Evolutionary conservation across 2,113 vertebrate genomes (phyloP), one percentile per base, ranked within the genome.

Genomic region (Pyxicephalus adspersus): DNA sequence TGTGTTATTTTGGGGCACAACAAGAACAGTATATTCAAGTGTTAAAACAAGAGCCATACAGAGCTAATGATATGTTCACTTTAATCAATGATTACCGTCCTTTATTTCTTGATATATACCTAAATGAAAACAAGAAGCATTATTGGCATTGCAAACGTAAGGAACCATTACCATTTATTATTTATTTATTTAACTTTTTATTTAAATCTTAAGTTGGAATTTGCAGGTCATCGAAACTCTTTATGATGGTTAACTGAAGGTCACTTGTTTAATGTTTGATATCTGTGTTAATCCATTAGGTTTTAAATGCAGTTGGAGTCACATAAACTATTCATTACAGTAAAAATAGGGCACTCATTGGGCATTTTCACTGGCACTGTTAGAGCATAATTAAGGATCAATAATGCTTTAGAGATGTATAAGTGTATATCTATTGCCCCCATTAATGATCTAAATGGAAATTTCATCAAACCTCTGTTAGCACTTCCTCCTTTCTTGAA

Each of bases 311-410:
- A 23, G 13, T 75, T 15, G 11, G 28, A 34, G 25, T 45, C 22
- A 26, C 60, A 64, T 76, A 76, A 76, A 76, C 23, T 63, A 76
- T 76, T 63, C 58, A 76, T 63, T 28, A 76, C 58, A 38, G 74
- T 58, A 64, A 58, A 34, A 63, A 6, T 25, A 61, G 60, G 74
- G 74, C 74, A 76, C 23, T 50, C 50, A 54, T 17, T 16, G 71
- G 71, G 71, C 54, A 34, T 29, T 55, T 73, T 57, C 52, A 34
- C 11, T 74, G 71, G 71, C 71, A 60, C 34, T 15, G 23, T 28
- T 9, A 16, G 55, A 74, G 23, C 22, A 63, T 76, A 58, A 63
- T 28, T 76, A 64, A 76, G 74, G 60, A 74, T 76, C 74, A 63
- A 76, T 76, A 76, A 51, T 64, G 19, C 31, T 63, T 63, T 52